Evolutionary conservation across 2,888 invertebrate species (phyloP), one percentile per base, ranked within the genome.

Genomic region (Subacronicta megacephala): DNA sequence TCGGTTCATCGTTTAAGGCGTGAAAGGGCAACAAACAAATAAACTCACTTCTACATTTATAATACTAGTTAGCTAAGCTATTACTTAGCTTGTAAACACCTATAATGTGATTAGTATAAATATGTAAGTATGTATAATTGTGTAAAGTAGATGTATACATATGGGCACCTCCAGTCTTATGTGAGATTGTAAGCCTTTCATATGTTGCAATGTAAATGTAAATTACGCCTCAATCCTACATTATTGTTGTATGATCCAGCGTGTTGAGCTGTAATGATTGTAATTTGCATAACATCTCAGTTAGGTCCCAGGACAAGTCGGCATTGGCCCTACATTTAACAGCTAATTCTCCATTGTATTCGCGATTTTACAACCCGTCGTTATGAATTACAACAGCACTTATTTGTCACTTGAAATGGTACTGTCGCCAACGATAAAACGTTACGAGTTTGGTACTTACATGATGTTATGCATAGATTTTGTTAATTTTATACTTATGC

Each of bases 321-420:
- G 64, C 79, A 79, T 84, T 83, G 85, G 84, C 77, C 78, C 77
- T 75, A 66, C 71, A 78, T 76, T 75, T 77, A 68, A 71, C 62
- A 62, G 74, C 78, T 84, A 85, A 86, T 86, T 84, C 80, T 36
- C 84, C 68, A 85, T 85, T 85, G 85, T 85, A 55, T 75, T 72
- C 49, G 54, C 40, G 59, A 66, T 74, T 88, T 87, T 85, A 83
- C 78, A 81, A 74, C 72, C 73, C 56, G 78, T 80, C 81, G 79
- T 84, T 85, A 85, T 84, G 84, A 84, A 80, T 89, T 85, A 88
- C 79, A 81, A 72, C 81, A 67, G 74, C 78, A 78, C 78, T 88
- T 88, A 88, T 79, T 77, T 75, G 71, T 75, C 79, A 76, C 70
- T 72, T 71, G 66, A 71, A 80, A 80, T 71, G 59, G 66, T 64